Percentiles rank a stretch among this genome's conserved stretches.
These are phyloP conservation scores for Gallinago media DNA, from an alignment of 2,113 vertebrate genomes.

Conservation along the genomic window DNA sequence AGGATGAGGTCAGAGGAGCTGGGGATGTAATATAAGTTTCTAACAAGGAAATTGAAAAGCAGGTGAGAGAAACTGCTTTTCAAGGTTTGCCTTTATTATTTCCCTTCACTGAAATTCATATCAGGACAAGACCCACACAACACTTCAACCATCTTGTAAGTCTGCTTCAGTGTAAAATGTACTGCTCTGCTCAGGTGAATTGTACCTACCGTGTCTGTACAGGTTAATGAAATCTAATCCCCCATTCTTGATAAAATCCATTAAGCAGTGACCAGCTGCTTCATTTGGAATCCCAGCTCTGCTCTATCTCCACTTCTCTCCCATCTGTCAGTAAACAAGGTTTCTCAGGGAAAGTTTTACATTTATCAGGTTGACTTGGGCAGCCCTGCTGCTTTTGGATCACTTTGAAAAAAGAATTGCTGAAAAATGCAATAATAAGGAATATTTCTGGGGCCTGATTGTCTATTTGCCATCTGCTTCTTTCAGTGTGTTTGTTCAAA, in stretches of 20 bases:
- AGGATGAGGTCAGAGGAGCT: conserved; percentile 32
- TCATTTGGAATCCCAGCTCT: background rate
- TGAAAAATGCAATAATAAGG: background rate
- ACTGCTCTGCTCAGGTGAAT: conserved; percentile 17
- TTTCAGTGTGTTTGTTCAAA: too few relatives aligned
- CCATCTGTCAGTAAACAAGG: background rate
- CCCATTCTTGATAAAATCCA: conserved; percentile 27
- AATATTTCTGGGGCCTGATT: background rate
- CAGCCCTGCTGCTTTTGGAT: background rate
- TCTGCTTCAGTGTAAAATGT: background rate
- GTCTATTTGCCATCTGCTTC: background rate
- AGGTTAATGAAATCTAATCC: conserved; percentile 59
- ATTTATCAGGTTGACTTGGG: background rate
- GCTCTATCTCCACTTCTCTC: background rate
- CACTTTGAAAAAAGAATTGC: background rate
- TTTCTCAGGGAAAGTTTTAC: background rate
- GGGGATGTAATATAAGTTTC: conserved; percentile 5
- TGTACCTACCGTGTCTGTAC: background rate
- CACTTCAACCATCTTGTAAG: background rate
- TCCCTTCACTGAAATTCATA: conserved; percentile 46
- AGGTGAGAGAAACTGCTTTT: conserved; percentile 46
- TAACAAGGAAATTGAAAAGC: conserved; percentile 52
- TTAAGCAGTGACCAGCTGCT: background rate
- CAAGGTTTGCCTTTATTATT: conserved; percentile 41
- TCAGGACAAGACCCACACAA: conserved; percentile 22